Evolutionary conservation across 2,797 vertebrate genomes (phyloP).

Genomic region (Amblyraja radiata): DNA sequence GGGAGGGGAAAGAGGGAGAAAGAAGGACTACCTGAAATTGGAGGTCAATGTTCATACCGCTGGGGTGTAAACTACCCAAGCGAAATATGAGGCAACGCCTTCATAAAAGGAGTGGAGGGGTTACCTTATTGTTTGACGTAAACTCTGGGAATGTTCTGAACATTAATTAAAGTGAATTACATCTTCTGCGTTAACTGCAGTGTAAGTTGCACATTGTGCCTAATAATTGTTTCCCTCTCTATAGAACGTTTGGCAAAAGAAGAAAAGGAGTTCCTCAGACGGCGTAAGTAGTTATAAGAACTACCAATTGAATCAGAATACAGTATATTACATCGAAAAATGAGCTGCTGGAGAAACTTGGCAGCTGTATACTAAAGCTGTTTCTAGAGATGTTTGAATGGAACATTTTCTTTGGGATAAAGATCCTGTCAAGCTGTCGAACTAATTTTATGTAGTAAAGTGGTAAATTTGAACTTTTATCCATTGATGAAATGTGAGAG

Average conservation of each 20-base stretch:
- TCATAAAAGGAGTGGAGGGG: no score
- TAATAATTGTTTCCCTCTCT: constrained; percentile 5
- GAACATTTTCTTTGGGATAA: neutral
- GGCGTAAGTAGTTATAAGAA: neutral
- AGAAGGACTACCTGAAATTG: no score
- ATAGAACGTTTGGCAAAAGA: neutral
- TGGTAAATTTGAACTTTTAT: neutral
- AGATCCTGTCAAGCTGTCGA: neutral
- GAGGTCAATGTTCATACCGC: no score
- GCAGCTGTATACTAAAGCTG: neutral
- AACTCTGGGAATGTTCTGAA: neutral
- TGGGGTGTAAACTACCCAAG: no score
- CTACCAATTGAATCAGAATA: neutral
- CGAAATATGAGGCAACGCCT: no score
- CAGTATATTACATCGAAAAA: neutral
- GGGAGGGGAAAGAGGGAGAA: no score
- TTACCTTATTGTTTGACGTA: neutral
- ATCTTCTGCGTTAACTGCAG: neutral
- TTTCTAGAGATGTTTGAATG: neutral
- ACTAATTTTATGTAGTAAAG: neutral
- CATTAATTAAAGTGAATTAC: neutral
- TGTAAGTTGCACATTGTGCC: neutral
- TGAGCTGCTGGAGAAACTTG: no score
- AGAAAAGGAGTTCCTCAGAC: constrained; percentile 19
- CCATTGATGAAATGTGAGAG: no score